Percentiles rank a stretch among this genome's conserved stretches.
phyloP scores from a whole-genome alignment of 64 coral and sea anemone genomes.

The Montipora cactus region DNA sequence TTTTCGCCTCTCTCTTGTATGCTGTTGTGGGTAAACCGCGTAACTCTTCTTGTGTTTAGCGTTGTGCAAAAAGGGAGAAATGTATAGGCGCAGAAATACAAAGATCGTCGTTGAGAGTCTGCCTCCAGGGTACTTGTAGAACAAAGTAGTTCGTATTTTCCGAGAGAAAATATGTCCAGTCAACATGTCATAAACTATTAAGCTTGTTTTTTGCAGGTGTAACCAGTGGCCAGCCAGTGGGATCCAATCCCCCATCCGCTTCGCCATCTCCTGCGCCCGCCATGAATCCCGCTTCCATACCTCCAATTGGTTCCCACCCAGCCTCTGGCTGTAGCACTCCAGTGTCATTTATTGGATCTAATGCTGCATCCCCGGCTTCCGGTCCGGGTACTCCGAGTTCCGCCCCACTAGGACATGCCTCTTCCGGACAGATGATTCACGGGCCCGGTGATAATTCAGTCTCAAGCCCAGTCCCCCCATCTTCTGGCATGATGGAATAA shows the following conservation, averaged over 20 bases:
- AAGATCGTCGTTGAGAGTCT: too few species aligned
- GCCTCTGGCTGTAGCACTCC: slow-evolving; percentile 74
- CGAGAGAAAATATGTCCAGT: too few species aligned
- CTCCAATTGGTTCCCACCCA: slow-evolving; percentile 50
- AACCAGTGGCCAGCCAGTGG: neutral
- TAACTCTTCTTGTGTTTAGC: neutral
- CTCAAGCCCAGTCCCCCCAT: slow-evolving; percentile 46
- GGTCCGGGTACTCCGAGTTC: slow-evolving; percentile 56
- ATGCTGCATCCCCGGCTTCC: slow-evolving; percentile 35
- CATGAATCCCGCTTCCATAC: slow-evolving; percentile 67
- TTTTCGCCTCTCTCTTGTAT: too few species aligned
- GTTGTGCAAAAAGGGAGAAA: too few species aligned
- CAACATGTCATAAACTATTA: too few species aligned
- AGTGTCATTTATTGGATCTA: slow-evolving; percentile 70
- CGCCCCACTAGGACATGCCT: neutral
- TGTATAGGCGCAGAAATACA: too few species aligned
- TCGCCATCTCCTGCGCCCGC: slow-evolving; percentile 3
- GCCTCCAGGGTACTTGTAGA: too few species aligned
- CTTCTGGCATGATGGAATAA: slow-evolving; percentile 40
- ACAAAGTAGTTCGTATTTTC: neutral
- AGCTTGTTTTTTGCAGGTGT: neutral
- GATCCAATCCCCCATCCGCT: slow-evolving; percentile 58
- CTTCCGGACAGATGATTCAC: slow-evolving; percentile 19
- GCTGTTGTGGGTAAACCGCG: neutral
- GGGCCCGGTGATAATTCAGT: slow-evolving; percentile 21